phyloP scores from a whole-genome alignment of 2,888 invertebrate genomes.

The Drosophila subquinaria region DNA sequence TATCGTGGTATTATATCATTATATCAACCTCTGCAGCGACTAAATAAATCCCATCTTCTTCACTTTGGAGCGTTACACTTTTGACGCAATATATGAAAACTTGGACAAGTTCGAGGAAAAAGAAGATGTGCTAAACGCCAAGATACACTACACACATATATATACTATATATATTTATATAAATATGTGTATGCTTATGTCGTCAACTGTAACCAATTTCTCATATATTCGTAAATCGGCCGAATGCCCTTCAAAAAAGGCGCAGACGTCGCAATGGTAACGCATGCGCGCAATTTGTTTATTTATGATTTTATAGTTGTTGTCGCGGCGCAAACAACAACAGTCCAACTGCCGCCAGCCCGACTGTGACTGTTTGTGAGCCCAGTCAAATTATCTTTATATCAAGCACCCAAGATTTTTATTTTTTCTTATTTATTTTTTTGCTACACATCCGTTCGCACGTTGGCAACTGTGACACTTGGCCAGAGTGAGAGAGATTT shows the following conservation, averaged over 20 bases:
- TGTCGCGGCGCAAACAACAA: constrained; percentile 59
- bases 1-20: constrained; percentile 58
- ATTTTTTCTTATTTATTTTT: constrained; percentile 2
- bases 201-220: constrained; percentile 58
- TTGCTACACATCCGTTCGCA: constrained; percentile 78
- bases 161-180: neutral
- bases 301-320: constrained; percentile 75
- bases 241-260: constrained; percentile 65
- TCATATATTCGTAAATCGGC: constrained; percentile 59
- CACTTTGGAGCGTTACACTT: constrained; percentile 35
- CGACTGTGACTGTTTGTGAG: neutral
- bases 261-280: constrained; percentile 42
- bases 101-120: constrained; percentile 50
- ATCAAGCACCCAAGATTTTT: constrained; percentile 52
- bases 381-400: constrained; percentile 61
- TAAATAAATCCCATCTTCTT: constrained; percentile 16
- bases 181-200: constrained; percentile 1
- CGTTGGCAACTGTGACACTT: constrained; percentile 46
- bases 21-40: constrained; percentile 45
- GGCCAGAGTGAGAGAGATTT: neutral
- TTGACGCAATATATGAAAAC: constrained; percentile 59
- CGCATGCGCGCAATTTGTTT: constrained; percentile 79
- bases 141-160: constrained; percentile 25
- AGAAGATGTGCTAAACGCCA: constrained; percentile 65
- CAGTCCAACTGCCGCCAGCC: neutral